Percentiles rank a stretch among this genome's conserved stretches.
Evolutionary conservation across 2,113 vertebrate species (phyloP).

Genomic region (Zosterops lateralis): DNA sequence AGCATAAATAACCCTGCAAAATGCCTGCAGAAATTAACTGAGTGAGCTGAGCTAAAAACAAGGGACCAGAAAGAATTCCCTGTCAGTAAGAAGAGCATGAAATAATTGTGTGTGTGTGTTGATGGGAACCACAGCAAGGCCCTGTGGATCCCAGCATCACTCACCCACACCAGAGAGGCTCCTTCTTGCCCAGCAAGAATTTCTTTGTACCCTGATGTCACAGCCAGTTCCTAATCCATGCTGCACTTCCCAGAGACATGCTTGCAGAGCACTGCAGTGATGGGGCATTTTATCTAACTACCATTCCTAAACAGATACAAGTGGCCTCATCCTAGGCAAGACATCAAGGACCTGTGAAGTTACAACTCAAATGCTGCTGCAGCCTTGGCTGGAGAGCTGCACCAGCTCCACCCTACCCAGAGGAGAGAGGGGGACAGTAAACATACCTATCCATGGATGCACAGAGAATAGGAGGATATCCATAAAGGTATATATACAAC

Average conservation of each 20-base stretch:
- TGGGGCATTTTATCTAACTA: background rate
- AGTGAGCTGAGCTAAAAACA: background rate
- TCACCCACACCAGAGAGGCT: background rate
- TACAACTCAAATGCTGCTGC: background rate
- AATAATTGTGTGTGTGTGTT: background rate
- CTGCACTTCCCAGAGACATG: background rate
- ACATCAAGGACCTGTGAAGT: background rate
- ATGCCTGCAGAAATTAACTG: background rate
- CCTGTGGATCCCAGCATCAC: background rate
- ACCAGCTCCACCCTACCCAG: background rate
- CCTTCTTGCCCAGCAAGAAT: background rate
- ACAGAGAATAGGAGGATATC: background rate
- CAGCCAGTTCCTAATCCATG: background rate
- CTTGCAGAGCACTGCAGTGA: background rate
- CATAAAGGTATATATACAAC: background rate
- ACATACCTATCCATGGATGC: background rate
- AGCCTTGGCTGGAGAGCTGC: background rate
- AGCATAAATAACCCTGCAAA: slow-evolving; percentile 16
- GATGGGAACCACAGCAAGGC: background rate
- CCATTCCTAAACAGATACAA: background rate
- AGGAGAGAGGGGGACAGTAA: background rate
- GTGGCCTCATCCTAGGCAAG: background rate
- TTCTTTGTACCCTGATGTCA: background rate
- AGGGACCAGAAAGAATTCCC: background rate
- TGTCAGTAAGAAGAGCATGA: background rate